A percentile compares a stretch with the other conserved stretches of the same genome.
Conservation (phyloP, 2,797 vertebrate genomes). For the Coccyzus lansbergi region DNA sequence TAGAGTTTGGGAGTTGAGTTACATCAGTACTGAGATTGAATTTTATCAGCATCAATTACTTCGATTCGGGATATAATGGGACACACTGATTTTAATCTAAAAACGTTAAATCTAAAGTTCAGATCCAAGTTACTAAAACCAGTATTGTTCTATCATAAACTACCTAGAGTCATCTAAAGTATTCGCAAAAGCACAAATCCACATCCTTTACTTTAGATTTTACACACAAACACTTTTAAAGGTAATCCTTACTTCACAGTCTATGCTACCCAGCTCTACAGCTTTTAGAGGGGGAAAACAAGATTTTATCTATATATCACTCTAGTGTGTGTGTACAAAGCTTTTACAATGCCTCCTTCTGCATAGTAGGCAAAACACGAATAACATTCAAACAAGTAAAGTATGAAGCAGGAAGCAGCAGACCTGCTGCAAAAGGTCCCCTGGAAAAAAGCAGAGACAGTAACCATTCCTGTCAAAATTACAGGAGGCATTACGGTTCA, state of each 20-base stretch:
- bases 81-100: slow-evolving; percentile 8
- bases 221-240: neutral
- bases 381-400: neutral
- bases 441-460: neutral
- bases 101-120: neutral
- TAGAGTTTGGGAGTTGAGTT: neutral
- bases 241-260: neutral
- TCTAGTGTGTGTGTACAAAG: neutral
- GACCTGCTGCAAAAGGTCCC: neutral
- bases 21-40: neutral
- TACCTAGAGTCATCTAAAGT: neutral
- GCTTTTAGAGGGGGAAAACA: neutral
- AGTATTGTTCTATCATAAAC: neutral
- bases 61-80: neutral
- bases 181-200: neutral
- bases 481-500: neutral
- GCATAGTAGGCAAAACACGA: neutral
- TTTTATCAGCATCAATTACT: slow-evolving; percentile 9
- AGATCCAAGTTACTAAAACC: neutral
- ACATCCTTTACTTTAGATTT: neutral
- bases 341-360: neutral
- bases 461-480: neutral
- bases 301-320: neutral
- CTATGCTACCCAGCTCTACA: neutral
- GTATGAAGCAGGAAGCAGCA: neutral